Conservation (phyloP, 2,113 vertebrate genomes). For the Anseranas semipalmata region DNA sequence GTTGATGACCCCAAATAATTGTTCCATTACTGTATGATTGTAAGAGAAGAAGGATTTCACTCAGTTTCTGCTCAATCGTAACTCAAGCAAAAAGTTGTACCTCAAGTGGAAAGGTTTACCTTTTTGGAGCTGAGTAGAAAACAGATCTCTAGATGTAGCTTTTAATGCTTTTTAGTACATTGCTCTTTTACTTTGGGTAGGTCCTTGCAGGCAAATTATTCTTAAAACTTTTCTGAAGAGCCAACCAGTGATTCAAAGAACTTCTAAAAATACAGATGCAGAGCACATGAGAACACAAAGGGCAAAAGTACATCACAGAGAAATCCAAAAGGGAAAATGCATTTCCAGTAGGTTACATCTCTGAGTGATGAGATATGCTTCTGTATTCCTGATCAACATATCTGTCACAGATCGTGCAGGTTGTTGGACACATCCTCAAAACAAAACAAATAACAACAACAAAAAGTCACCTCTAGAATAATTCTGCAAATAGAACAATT, state of each 20-base stretch:
- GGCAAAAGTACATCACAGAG: not conserved
- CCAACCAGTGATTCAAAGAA: not conserved
- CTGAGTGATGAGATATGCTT: not conserved
- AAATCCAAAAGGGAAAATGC: not conserved
- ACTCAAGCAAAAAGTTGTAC: not conserved
- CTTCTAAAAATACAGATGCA: not conserved
- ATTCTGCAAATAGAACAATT: not conserved
- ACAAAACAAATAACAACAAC: not conserved
- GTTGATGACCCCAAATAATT: not conserved
- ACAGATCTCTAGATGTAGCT: not conserved
- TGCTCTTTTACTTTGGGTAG: not conserved
- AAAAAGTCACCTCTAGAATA: not conserved
- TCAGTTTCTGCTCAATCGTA: not conserved
- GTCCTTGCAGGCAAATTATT: not conserved
- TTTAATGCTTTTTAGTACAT: not conserved
- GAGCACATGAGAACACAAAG: not conserved
- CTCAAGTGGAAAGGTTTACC: not conserved
- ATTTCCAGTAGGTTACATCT: not conserved
- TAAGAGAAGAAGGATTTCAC: not conserved
- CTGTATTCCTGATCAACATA: not conserved
- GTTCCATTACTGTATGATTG: not conserved
- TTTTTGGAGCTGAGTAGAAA: not conserved
- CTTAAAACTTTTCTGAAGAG: not conserved
- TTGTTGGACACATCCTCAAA: not conserved
- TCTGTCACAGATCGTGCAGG: not conserved